Evolutionary conservation across 2,888 invertebrate genomes (phyloP), one percentile per base, ranked within the genome.

Genomic region (Ichneumoninae sp.): DNA sequence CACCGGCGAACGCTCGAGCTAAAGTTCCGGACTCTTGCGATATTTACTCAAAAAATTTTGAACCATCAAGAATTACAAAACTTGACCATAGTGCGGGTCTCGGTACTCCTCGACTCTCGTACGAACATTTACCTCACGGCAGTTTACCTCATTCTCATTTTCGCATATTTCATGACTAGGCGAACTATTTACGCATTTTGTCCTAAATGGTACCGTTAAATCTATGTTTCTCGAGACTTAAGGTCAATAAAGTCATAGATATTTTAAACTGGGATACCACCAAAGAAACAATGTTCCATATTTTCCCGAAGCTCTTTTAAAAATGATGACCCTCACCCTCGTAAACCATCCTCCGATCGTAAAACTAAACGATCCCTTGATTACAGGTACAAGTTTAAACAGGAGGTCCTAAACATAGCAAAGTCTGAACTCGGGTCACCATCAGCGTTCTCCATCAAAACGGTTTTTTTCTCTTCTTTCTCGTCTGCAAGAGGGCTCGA

Each of bases 301-400:
- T 62, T 70, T 80, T 77, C 50, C 13, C 22, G 36, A 79, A 75
- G 65, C 70, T 52, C 33, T 80, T 60, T 82, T 75, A 71, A 77
- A 84, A 86, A 76, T 77, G 60, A 76, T 66, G 70, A 76, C 71
- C 77, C 69, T 80, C 60, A 62, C 52, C 26, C 30, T 40, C 72
- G 40, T 78, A 50, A 52, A 62, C 13, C 60, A 72, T 57, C 16
- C 66, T 62, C 74, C 33, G 22, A n/a, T 83, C 83, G 50, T 87
- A 86, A 87, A 87, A 84, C 47, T 69, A 36, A 87, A 87, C 84
- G 80, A 79, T 60, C 87, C 80, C 86, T 86, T 87, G 87, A 87
- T 87, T 87, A 87, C 86, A 82, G 82, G 80, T 86, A 76, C 60
- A 86, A 74, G 69, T 62, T 78, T 68, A 40, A 82, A 76, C 54